Base-by-base conservation (phyloP, 2,888 invertebrate genomes). In the Eupelmus urozonus region DNA sequence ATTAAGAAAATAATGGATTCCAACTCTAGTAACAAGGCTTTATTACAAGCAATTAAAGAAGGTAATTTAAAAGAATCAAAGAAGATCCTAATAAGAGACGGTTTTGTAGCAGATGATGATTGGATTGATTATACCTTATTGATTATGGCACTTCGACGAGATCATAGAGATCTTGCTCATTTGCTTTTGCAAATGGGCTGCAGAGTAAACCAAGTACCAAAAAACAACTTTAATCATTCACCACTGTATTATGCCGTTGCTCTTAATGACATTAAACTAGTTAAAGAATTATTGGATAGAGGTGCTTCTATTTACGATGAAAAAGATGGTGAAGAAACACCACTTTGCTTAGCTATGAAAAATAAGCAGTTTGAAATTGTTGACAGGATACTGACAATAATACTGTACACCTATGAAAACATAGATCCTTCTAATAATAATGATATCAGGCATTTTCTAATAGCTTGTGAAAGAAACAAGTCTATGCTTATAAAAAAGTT, bases 381-480 rank as follows among this genome's bases (percentile, higher is more conserved):
- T 59, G 23, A 67, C 13, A 27, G 57, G 16, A 25, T 70, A 55
- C 25, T 70, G 23, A 25, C 45, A 59, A 20, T 40, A 60, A 49
- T 20, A 45, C 27, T 53, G 42, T 70, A 70, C 59, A 2, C 34
- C n/a, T 23, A 20, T 40, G 23, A 67, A 34, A 55, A 23, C 25
- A 23, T 40, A 2, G 20, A 16, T 53, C 63, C 63, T 0, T 5
- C 16, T 3, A 27, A 27, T 7, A 16, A 23, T 23, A 49, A 65
- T 13, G 34, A 29, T 29, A 29, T 66, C 13, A 18, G 18, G 4
- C 49, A 49, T 4, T 66, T 66, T 34, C 18, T 45, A 11, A 51
- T 66, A 51, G 66, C 66, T 29, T 66, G 66, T 27, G n/a, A 18
- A 51, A 51, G 66, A 51, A 66, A 66, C 13, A 66, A 29, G 11